Evolutionary conservation across 2,113 vertebrate genomes (phyloP).

Genomic region (Tretioscincus oriximinensis): DNA sequence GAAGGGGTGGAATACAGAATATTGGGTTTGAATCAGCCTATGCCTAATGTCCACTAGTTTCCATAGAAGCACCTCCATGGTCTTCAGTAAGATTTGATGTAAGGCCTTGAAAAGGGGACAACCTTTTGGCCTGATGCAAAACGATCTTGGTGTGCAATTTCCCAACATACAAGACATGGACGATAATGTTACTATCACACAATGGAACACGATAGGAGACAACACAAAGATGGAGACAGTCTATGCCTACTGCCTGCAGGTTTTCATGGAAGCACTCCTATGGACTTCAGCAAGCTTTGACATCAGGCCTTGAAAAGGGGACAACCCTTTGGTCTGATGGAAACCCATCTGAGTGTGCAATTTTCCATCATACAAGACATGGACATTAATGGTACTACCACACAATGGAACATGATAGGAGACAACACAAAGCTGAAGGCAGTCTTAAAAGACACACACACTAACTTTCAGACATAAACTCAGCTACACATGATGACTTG

Average conservation of each 20-base stretch:
- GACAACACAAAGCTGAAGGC: conserved; percentile 16
- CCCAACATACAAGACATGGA: not conserved
- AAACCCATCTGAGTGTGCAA: not conserved
- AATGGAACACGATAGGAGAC: not conserved
- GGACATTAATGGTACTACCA: not conserved
- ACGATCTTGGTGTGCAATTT: not conserved
- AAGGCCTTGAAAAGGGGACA: not conserved
- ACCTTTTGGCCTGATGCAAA: accelerated
- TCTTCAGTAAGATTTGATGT: accelerated
- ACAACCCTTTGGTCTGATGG: accelerated
- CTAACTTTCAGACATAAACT: accelerated
- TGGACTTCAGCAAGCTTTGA: accelerated
- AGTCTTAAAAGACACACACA: accelerated
- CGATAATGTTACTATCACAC: not conserved
- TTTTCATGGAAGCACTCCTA: not conserved
- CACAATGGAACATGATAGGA: not conserved
- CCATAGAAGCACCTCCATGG: not conserved
- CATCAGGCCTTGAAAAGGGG: not conserved
- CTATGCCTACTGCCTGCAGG: not conserved
- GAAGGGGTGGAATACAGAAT: not conserved
- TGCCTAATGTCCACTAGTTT: not conserved
- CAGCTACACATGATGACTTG: not conserved
- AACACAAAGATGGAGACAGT: conserved; percentile 6
- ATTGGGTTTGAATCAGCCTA: not conserved
- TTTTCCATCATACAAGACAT: not conserved